These are phyloP conservation scores for Silurus aristotelis DNA, from an alignment of 2,797 vertebrate species.

Conservation along the genomic window DNA sequence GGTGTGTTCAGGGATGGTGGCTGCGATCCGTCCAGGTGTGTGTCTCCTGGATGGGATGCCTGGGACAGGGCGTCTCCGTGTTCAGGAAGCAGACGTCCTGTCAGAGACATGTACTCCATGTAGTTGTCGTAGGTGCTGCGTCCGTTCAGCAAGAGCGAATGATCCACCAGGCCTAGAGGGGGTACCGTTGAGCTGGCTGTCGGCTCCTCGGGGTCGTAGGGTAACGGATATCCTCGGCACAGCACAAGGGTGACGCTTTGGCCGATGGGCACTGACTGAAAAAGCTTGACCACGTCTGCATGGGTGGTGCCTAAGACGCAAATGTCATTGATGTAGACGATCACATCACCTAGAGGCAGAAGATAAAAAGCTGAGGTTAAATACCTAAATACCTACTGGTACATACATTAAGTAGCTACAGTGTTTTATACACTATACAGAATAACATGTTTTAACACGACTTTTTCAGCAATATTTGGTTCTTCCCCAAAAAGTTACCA, in stretches of 20 bases:
- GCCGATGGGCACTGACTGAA: constrained; percentile 98
- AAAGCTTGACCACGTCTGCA: constrained; percentile 98
- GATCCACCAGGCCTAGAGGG: constrained; percentile 91
- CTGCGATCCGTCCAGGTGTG: constrained; percentile 91
- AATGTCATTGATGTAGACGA: constrained; percentile 99
- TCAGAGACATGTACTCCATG: constrained; percentile 97
- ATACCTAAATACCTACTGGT: background rate
- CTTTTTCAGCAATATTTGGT: too few species aligned
- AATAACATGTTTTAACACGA: too few species aligned
- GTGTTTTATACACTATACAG: too few species aligned
- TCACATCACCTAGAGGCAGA: constrained; percentile 87
- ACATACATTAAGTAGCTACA: too few species aligned
- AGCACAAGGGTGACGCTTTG: constrained; percentile 97
- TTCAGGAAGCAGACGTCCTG: constrained; percentile 92
- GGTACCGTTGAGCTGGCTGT: constrained; percentile 82
- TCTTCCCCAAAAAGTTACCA: too few species aligned
- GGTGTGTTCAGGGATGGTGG: constrained; percentile 79
- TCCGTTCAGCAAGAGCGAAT: constrained; percentile 91
- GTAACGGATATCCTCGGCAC: constrained; percentile 95
- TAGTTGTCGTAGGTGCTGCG: constrained; percentile 96
- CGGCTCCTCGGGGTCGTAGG: constrained; percentile 96
- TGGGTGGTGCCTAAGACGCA: constrained; percentile 98
- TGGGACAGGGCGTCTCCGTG: constrained; percentile 84
- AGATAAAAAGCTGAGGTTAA: constrained; percentile 34
- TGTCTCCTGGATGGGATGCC: constrained; percentile 87